Conservation (phyloP, 2,797 vertebrate genomes). For the Eupleurogrammus muticus region DNA sequence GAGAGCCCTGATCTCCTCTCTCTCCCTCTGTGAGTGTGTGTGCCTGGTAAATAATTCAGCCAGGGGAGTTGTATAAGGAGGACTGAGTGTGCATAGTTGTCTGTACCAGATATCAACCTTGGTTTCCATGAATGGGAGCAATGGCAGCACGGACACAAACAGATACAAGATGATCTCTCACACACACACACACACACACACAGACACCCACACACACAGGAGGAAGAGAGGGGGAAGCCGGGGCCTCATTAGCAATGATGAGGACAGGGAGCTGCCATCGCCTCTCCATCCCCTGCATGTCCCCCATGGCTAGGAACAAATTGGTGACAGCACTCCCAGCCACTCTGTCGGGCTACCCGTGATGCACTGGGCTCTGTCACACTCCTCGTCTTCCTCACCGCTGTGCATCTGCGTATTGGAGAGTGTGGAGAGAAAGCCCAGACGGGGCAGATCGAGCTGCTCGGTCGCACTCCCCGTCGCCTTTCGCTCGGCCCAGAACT, state of each 20-base stretch:
- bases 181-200: constrained; percentile 34
- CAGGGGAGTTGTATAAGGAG: constrained; percentile 58
- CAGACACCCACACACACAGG: constrained; percentile 27
- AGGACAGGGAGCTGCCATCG: constrained; percentile 83
- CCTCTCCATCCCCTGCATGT: constrained; percentile 86
- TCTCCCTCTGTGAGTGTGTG: constrained; percentile 9
- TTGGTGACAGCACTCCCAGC: constrained; percentile 86
- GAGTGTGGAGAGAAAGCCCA: neutral
- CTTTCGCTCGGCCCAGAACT: constrained; percentile 45
- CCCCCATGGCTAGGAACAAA: constrained; percentile 89
- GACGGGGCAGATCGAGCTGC: constrained; percentile 32
- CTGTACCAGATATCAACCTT: constrained; percentile 62
- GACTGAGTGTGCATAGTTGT: constrained; percentile 52
- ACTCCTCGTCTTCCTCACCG: constrained; percentile 39
- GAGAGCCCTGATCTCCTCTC: no score
- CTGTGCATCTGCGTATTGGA: constrained; percentile 38
- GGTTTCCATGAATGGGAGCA: constrained; percentile 53
- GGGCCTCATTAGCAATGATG: constrained; percentile 85
- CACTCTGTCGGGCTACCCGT: constrained; percentile 74
- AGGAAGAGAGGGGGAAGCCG: constrained; percentile 51
- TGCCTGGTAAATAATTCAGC: constrained; percentile 76
- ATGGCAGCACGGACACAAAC: constrained; percentile 68
- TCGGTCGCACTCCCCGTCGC: constrained; percentile 38
- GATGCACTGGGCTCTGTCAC: constrained; percentile 69
- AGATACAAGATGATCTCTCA: constrained; percentile 55